Conservation (phyloP, 1,140 invertebrate genomes). For the Bombus confusus region DNA sequence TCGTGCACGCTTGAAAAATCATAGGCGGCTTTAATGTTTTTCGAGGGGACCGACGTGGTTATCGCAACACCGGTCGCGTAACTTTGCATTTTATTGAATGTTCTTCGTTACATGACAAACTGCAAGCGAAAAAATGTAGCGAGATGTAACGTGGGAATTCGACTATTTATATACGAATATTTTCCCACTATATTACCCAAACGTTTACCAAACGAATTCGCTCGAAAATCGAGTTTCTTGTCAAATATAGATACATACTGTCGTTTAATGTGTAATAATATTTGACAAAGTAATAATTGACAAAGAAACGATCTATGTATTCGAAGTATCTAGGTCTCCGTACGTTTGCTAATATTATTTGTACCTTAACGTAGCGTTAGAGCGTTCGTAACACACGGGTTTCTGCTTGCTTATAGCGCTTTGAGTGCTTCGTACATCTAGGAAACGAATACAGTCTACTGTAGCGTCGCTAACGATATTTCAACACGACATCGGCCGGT, state of each 20-base stretch:
- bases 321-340: neutral
- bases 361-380: neutral
- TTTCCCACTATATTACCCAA: no score
- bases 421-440: no score
- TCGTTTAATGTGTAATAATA: no score
- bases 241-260: no score
- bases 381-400: no score
- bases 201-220: no score
- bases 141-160: neutral
- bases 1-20: slow-evolving; percentile 14
- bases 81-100: neutral
- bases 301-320: neutral
- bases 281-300: neutral
- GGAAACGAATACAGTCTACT: neutral
- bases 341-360: neutral
- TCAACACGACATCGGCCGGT: neutral
- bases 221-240: no score
- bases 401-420: neutral
- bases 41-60: neutral
- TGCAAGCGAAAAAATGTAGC: neutral
- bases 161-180: no score
- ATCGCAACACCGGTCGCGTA: neutral
- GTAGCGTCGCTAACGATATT: slow-evolving; percentile 1
- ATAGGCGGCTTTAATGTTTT: neutral
- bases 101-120: neutral